Evolutionary conservation across 2,888 invertebrate species (phyloP).

Genomic region (Pyrochroa serraticornis): DNA sequence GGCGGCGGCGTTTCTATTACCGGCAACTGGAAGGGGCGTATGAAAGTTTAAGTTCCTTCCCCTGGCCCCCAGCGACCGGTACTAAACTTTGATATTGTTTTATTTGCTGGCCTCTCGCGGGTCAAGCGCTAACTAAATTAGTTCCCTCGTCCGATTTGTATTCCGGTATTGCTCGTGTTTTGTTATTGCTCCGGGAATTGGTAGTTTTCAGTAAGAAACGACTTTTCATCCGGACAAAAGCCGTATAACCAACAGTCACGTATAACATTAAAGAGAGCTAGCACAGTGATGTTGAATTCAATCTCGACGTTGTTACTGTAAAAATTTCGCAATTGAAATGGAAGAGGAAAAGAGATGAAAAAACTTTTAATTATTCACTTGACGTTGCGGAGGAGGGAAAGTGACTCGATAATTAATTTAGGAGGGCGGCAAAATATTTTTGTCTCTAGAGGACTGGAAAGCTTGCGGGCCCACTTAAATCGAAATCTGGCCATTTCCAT

Average conservation of each 20-base stretch:
- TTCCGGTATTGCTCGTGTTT: slow-evolving; percentile 54
- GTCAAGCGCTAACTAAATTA: slow-evolving; percentile 59
- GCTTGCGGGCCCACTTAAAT: background rate
- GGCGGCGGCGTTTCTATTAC: slow-evolving; percentile 5
- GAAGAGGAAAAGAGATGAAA: no score
- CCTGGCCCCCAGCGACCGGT: slow-evolving; percentile 46
- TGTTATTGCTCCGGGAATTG: slow-evolving; percentile 52
- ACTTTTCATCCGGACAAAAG: slow-evolving; percentile 8
- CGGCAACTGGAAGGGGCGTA: slow-evolving; percentile 3
- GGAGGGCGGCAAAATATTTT: no score
- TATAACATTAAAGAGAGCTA: no score
- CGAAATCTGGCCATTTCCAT: no score
- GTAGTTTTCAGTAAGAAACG: slow-evolving; percentile 49
- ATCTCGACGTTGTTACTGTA: no score
- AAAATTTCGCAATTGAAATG: no score
- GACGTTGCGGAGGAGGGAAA: no score
- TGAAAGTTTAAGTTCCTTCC: slow-evolving; percentile 45
- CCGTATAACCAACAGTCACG: no score
- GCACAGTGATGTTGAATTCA: no score
- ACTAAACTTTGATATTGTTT: slow-evolving; percentile 61
- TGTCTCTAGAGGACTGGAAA: background rate
- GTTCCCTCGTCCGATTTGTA: slow-evolving; percentile 57
- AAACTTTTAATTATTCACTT: no score
- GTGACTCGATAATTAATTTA: no score
- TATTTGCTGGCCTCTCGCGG: slow-evolving; percentile 57